Percentiles rank a stretch among this genome's conserved stretches.
These are phyloP conservation scores for Hepsetus odoe DNA, from an alignment of 2,113 vertebrate species.

Conservation along the genomic window DNA sequence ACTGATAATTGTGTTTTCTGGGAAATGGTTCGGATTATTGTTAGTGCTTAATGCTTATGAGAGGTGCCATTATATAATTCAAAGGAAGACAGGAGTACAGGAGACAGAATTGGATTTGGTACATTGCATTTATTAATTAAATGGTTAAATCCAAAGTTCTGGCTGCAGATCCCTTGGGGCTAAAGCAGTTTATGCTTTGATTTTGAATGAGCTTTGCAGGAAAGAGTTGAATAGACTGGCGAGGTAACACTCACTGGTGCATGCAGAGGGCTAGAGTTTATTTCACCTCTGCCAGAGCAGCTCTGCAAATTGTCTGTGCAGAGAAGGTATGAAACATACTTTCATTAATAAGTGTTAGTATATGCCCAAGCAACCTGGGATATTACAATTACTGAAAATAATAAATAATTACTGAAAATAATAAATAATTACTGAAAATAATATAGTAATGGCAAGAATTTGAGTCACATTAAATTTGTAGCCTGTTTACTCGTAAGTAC, in stretches of 20 bases:
- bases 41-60: background rate
- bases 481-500: no score
- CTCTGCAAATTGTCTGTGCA: background rate
- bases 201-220: constrained; percentile 8
- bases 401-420: no score
- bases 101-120: constrained; percentile 25
- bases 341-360: no score
- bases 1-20: background rate
- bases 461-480: no score
- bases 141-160: constrained; percentile 26
- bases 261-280: background rate
- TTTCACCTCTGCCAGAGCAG: constrained; percentile 18
- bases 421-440: no score
- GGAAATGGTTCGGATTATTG: background rate
- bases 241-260: background rate
- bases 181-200: background rate
- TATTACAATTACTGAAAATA: no score
- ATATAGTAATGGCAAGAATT: no score
- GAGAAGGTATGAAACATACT: background rate
- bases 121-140: constrained; percentile 44
- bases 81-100: constrained; percentile 7
- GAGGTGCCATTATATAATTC: background rate
- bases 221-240: constrained; percentile 3
- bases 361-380: no score
- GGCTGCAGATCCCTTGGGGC: background rate